Conservation (phyloP, 2,888 invertebrate genomes). For the Leucophora obtusa region DNA sequence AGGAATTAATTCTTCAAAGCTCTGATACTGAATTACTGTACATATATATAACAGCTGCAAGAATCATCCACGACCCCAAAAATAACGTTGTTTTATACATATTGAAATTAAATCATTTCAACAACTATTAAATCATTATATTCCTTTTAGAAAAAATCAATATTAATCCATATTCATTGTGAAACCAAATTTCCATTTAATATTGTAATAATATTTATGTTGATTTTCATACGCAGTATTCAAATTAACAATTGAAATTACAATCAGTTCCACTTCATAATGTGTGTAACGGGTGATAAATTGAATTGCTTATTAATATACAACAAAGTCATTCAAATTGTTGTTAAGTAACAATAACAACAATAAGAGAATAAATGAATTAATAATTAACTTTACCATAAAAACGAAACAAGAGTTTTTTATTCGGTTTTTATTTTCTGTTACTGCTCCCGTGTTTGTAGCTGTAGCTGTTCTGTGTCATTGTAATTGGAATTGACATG, state of each 20-base stretch:
- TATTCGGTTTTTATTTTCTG: neutral
- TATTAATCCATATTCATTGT: too few species aligned
- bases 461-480: neutral
- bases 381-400: constrained; percentile 36
- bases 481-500: constrained; percentile 45
- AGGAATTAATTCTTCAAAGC: too few species aligned
- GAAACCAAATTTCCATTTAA: too few species aligned
- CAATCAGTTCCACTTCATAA: neutral
- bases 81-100: too few species aligned
- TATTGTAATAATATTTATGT: too few species aligned
- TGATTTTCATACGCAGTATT: too few species aligned
- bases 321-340: constrained; percentile 21
- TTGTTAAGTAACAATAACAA: constrained; percentile 1
- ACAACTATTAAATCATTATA: too few species aligned
- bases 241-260: neutral
- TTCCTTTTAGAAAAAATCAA: too few species aligned
- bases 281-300: constrained; percentile 30
- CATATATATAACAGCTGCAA: too few species aligned
- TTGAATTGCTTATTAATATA: constrained; percentile 35
- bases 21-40: too few species aligned
- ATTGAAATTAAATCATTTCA: too few species aligned
- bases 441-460: constrained; percentile 10
- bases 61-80: too few species aligned
- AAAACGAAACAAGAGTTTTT: constrained; percentile 10
- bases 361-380: constrained; percentile 21